These are phyloP conservation scores for Musca vetustissima DNA, from an alignment of 1,140 invertebrate genomes.

Conservation along the genomic window DNA sequence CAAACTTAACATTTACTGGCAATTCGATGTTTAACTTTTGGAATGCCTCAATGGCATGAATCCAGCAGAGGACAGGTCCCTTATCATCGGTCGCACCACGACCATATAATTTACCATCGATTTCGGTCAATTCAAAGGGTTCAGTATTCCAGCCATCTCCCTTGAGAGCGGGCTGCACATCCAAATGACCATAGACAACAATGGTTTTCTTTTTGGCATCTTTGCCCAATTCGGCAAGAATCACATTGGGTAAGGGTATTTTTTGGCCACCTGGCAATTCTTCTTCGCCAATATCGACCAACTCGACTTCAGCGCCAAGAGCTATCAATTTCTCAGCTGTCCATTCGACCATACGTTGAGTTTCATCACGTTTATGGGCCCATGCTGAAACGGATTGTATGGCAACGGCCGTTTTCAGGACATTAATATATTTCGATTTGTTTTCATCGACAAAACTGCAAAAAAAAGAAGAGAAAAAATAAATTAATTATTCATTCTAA, in stretches of 20 bases:
- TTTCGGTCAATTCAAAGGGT: constrained; percentile 87
- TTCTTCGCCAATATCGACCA: constrained; percentile 81
- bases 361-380: constrained; percentile 53
- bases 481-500: background rate
- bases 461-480: constrained; percentile 24
- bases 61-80: constrained; percentile 88
- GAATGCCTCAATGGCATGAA: constrained; percentile 90
- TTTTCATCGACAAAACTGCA: constrained; percentile 43
- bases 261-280: constrained; percentile 72
- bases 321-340: constrained; percentile 70
- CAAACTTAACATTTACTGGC: constrained; percentile 95
- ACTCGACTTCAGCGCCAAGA: constrained; percentile 74
- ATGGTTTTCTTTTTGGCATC: constrained; percentile 89
- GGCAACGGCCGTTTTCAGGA: constrained; percentile 82
- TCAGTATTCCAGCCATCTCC: constrained; percentile 96
- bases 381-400: constrained; percentile 95
- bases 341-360: constrained; percentile 73
- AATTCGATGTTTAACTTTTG: constrained; percentile 71
- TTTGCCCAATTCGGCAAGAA: constrained; percentile 82
- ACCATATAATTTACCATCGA: constrained; percentile 89
- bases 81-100: constrained; percentile 95
- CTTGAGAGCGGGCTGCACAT: constrained; percentile 92
- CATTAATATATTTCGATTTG: constrained; percentile 68
- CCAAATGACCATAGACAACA: constrained; percentile 95
- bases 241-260: constrained; percentile 82